A percentile compares a stretch with the other conserved stretches of the same genome.
Conservation (phyloP, 1,140 invertebrate species). For the Medauroidea extradentata region DNA sequence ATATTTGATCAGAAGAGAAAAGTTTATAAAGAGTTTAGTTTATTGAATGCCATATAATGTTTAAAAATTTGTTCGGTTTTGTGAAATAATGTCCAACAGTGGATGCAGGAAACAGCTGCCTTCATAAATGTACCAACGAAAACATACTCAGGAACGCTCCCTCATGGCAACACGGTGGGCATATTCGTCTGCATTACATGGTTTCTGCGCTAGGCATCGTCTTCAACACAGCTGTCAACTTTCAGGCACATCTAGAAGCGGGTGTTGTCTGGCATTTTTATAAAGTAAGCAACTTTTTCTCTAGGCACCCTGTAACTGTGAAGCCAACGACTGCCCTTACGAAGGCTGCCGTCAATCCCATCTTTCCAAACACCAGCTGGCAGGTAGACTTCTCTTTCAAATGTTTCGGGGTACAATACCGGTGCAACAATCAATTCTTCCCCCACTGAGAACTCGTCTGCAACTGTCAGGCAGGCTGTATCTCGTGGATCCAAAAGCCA, state of each 20-base stretch:
- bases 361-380: constrained; percentile 87
- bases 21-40: no score
- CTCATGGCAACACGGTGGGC: no score
- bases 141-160: no score
- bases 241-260: constrained; percentile 53
- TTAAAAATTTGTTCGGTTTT: no score
- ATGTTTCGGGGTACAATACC: constrained; percentile 63
- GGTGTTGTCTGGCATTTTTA: constrained; percentile 77
- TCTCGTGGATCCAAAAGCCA: constrained; percentile 89
- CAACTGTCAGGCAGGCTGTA: constrained; percentile 67
- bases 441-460: constrained; percentile 87
- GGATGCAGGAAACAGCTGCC: no score
- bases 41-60: no score
- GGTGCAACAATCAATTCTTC: constrained; percentile 90
- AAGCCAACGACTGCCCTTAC: constrained; percentile 85
- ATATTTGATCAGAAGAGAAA: no score
- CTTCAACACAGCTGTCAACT: no score
- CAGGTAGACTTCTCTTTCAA: constrained; percentile 71
- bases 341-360: constrained; percentile 75
- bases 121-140: no score
- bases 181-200: no score
- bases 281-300: constrained; percentile 78
- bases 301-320: constrained; percentile 77
- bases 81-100: no score
- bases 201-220: no score